A percentile compares a stretch with the other conserved stretches of the same genome.
These are phyloP conservation scores for Alviniconcha strummeri DNA, from an alignment of 2,888 invertebrate genomes.

Conservation along the genomic window DNA sequence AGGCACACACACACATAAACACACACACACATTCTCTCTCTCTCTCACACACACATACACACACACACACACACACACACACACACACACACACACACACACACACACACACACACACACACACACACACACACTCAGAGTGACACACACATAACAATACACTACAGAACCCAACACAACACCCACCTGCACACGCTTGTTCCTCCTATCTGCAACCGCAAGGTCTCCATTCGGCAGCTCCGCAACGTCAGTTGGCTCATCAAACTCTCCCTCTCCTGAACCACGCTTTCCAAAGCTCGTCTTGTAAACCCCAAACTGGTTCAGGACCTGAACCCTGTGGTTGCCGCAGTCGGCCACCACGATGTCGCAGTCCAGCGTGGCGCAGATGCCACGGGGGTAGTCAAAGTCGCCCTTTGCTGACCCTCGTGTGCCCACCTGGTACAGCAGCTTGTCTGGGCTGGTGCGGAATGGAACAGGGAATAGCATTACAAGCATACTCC, in stretches of 20 bases:
- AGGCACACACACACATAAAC: not conserved
- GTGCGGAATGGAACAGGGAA: too few relatives aligned
- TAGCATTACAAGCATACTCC: too few relatives aligned
- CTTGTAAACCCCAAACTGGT: constrained; percentile 60
- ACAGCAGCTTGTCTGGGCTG: constrained; percentile 67
- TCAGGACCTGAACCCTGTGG: constrained; percentile 65
- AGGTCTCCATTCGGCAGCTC: constrained; percentile 64
- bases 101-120: not conserved
- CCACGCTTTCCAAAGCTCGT: constrained; percentile 60
- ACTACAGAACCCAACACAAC: not conserved
- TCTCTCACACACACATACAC: not conserved
- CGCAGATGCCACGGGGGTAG: constrained; percentile 64
- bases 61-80: not conserved
- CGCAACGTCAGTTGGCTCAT: constrained; percentile 64
- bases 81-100: not conserved
- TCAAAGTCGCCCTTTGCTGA: constrained; percentile 58
- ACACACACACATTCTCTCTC: not conserved
- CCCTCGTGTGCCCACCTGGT: constrained; percentile 59
- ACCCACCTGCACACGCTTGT: constrained; percentile 62
- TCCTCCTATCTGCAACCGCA: constrained; percentile 68
- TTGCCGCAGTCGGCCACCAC: constrained; percentile 67
- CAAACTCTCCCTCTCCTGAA: constrained; percentile 56
- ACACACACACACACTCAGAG: not conserved
- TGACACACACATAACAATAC: not conserved
- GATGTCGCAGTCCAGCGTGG: constrained; percentile 57